Conservation (phyloP, 1,140 invertebrate species). For the Latrodectus geometricus region DNA sequence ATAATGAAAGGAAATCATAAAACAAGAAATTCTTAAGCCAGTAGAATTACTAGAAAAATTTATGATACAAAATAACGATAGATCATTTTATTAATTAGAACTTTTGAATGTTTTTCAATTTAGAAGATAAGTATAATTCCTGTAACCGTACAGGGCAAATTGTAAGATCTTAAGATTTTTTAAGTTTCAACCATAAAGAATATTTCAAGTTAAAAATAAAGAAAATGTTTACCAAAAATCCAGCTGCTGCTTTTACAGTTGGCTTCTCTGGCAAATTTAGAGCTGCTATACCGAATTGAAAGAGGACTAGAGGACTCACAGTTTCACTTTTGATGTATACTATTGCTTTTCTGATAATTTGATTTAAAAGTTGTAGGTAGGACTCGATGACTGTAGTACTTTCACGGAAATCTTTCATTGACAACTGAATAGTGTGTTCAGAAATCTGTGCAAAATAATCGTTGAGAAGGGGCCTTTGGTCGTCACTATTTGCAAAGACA, state of each 20-base stretch:
- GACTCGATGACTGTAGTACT: slow-evolving; percentile 62
- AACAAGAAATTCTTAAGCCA: too few relatives aligned
- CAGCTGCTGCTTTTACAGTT: slow-evolving; percentile 73
- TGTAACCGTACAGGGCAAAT: too few relatives aligned
- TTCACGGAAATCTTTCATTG: slow-evolving; percentile 61
- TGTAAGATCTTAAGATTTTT: too few relatives aligned
- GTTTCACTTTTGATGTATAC: slow-evolving; percentile 47
- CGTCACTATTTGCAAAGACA: slow-evolving; percentile 64
- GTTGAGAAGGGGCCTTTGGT: slow-evolving; percentile 48
- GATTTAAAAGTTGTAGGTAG: slow-evolving; percentile 58
- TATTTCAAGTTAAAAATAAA: neutral
- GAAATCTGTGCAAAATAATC: slow-evolving; percentile 62
- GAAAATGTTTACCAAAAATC: slow-evolving; percentile 71
- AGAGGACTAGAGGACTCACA: slow-evolving; percentile 47
- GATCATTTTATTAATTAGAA: too few relatives aligned
- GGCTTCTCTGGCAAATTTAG: slow-evolving; percentile 75
- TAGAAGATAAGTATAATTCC: too few relatives aligned
- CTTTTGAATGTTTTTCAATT: too few relatives aligned
- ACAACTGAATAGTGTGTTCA: slow-evolving; percentile 53
- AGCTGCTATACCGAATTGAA: slow-evolving; percentile 69
- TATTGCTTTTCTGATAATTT: slow-evolving; percentile 38
- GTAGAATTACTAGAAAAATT: too few relatives aligned
- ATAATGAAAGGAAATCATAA: too few relatives aligned
- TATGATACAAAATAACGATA: too few relatives aligned
- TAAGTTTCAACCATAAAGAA: neutral